These are phyloP conservation scores for Eumacrocentrus americanus DNA, from an alignment of 2,888 invertebrate species.

Conservation along the genomic window DNA sequence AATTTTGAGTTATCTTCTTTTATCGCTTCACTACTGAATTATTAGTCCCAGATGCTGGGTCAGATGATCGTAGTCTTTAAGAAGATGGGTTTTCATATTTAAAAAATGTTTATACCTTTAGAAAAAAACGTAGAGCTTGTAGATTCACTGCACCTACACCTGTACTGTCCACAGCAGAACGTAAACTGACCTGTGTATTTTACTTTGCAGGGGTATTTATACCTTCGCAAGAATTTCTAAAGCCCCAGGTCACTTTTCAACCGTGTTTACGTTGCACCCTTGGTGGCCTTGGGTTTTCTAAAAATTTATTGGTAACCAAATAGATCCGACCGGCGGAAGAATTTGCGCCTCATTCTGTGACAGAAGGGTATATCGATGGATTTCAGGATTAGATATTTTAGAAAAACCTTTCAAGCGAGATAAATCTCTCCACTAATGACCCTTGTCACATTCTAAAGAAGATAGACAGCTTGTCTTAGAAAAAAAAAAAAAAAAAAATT, in stretches of 20 bases:
- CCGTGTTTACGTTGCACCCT: background rate
- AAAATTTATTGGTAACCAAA: too few species aligned
- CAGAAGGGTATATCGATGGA: background rate
- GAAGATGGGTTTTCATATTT: background rate
- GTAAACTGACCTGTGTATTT: constrained; percentile 23
- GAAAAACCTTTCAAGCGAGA: background rate
- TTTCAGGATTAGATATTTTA: background rate
- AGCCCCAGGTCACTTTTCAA: constrained; percentile 13
- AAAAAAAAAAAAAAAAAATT: background rate
- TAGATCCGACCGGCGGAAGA: background rate
- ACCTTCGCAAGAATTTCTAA: constrained; percentile 15
- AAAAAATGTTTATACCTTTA: background rate
- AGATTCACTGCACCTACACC: background rate
- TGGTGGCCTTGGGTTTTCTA: constrained; percentile 1
- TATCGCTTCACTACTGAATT: too few species aligned
- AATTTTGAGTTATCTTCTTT: too few species aligned
- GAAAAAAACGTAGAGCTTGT: background rate
- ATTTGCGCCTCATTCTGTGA: background rate
- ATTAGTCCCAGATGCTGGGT: too few species aligned
- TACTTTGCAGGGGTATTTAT: constrained; percentile 26
- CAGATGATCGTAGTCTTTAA: too few species aligned
- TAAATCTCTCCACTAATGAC: too few species aligned
- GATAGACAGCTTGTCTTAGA: too few species aligned
- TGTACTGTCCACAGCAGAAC: constrained; percentile 2
- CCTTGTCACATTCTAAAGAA: too few species aligned